A percentile compares a stretch with the other conserved stretches of the same genome.
These are phyloP conservation scores for Acanthosepion lycidas DNA, from an alignment of 2,888 invertebrate genomes.

Conservation along the genomic window DNA sequence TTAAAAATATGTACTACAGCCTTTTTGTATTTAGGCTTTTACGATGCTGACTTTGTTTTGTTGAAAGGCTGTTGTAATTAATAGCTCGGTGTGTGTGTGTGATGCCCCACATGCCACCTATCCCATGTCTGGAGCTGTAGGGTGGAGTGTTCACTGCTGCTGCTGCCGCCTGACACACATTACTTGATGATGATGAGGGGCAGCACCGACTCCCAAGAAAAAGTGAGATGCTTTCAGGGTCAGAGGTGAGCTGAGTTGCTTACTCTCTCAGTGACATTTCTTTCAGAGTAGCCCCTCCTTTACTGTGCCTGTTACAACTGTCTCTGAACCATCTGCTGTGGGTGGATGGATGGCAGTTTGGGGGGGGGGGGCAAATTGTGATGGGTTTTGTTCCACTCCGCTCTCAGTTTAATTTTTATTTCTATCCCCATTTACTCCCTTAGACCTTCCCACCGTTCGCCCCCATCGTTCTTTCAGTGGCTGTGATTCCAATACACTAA, in stretches of 20 bases:
- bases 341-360: neutral
- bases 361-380: neutral
- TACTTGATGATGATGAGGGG: constrained; percentile 33
- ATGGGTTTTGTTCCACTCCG: neutral
- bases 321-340: constrained; percentile 33
- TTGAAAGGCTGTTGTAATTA: neutral
- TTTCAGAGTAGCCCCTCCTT: neutral
- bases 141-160: neutral
- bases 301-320: constrained; percentile 21
- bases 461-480: neutral
- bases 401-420: neutral
- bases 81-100: neutral
- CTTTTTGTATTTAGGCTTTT: neutral
- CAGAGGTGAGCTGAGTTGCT: constrained; percentile 8
- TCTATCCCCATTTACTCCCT: neutral
- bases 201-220: constrained; percentile 24
- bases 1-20: neutral
- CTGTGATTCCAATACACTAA: constrained; percentile 13
- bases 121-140: neutral
- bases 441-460: neutral
- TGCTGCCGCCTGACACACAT: constrained; percentile 33
- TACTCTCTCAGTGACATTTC: constrained; percentile 34
- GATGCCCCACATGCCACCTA: neutral
- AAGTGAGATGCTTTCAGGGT: constrained; percentile 40
- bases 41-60: constrained; percentile 18